Base-by-base conservation (phyloP, 2,888 invertebrate species). In the Hyppa rectilinea region DNA sequence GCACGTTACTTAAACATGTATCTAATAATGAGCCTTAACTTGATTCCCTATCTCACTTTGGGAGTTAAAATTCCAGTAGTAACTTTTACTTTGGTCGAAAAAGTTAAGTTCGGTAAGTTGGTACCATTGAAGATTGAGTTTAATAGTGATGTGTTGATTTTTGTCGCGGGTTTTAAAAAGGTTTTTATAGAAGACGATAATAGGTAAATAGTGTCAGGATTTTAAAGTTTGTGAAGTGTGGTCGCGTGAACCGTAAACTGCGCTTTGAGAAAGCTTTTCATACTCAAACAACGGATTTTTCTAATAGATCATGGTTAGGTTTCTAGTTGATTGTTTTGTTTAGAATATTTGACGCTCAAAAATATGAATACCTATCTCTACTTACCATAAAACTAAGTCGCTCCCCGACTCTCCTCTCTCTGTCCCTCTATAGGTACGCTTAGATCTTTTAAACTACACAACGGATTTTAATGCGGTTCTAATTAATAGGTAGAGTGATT, bases 1-100 rank as follows among this genome's bases (percentile, higher is more conserved):
- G 79, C 84, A 84, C 86, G 79, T 75, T 70, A 79, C 80, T 74
- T 74, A 74, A 81, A 71, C 81, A 65, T 71, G 82, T 71, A 78
- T 84, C 82, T 83, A 77, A 76, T 81, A 83, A 84, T 82, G 80
- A 85, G 69, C 66, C 62, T 77, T 70, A 76, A 80, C 77, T 67
- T 58, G 72, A 67, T 78, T 73, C 60, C 60, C 71, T 76, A 80
- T 75, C 82, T 71, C 73, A 71, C 73, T 78, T 78, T 82, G 52
- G 67, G 65, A 79, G 73, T 81, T 70, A 63, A 79, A 83, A 83
- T 81, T 67, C 80, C 80, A 72, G 80, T 80, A 80, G 80, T 76
- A 56, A 78, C 78, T 78, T 67, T 78, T 60, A 64, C 73, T 78
- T 64, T 45, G n/a, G 50, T 62, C 12, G 40, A 47, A 75, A 68